Evolutionary conservation across 2,113 vertebrate genomes (phyloP).

Genomic region (Platichthys flesus): DNA sequence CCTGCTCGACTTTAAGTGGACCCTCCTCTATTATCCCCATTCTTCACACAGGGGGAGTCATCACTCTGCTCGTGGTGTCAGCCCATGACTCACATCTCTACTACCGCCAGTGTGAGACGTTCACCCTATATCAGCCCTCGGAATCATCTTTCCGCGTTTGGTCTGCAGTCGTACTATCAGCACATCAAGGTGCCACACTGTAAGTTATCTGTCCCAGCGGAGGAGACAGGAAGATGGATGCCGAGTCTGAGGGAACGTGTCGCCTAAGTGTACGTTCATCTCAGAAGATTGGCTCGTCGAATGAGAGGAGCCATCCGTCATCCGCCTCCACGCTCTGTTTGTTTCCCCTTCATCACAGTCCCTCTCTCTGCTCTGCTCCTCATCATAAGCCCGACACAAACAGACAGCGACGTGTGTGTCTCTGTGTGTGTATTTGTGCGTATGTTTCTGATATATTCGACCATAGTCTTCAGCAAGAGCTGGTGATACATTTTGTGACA

Average conservation of each 20-base stretch:
- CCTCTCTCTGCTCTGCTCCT: constrained; percentile 51
- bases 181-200: constrained; percentile 49
- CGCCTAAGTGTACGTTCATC: constrained; percentile 54
- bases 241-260: constrained; percentile 25
- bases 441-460: constrained; percentile 62
- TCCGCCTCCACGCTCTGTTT: constrained; percentile 61
- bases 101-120: constrained; percentile 34
- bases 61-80: constrained; percentile 43
- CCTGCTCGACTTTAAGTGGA: constrained; percentile 50
- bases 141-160: constrained; percentile 32
- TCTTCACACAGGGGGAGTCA: constrained; percentile 61
- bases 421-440: constrained; percentile 41
- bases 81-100: constrained; percentile 44
- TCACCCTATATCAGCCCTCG: constrained; percentile 43
- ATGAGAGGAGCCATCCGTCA: constrained; percentile 67
- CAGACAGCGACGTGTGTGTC: constrained; percentile 39
- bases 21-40: constrained; percentile 62
- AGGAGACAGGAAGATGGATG: constrained; percentile 52
- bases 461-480: constrained; percentile 59
- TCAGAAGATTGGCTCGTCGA: constrained; percentile 51
- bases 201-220: constrained; percentile 54
- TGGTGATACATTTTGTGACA: constrained; percentile 74
- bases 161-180: constrained; percentile 36
- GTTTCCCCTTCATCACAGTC: constrained; percentile 62
- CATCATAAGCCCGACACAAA: constrained; percentile 56